Base-by-base conservation (phyloP, 2,113 vertebrate species). In the Candoia aspera region DNA sequence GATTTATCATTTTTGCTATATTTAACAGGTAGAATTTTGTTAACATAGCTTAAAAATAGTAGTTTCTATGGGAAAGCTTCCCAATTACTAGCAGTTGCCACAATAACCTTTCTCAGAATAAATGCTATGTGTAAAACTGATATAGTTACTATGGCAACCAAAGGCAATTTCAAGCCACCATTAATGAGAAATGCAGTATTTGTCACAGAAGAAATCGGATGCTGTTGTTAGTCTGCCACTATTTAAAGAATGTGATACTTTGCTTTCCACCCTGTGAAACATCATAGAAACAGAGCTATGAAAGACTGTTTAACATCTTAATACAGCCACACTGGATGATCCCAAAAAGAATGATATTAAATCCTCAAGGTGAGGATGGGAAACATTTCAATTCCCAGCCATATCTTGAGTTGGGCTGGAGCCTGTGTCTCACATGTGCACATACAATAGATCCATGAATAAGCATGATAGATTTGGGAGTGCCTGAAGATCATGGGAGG, bases 31-130 rank as follows among this genome's bases (percentile, higher is more conserved):
- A 55, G 42, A 94, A 94, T 88, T 91, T 24, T 87, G 37, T 62
- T 89, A 89, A 94, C 94, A 86, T 21, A 26, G 91, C 59, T 19
- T 95, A 95, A 95, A 97, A 97, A 97, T 94, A 97, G 93, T 90
- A 96, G 73, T 84, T 93, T 33, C 0, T 55, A 87, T 2, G 53
- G 64, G 37, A 42, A n/a, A 49, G 83, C 23, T 68, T 87, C 85
- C 54, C 95, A 97, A 96, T 96, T 96, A 96, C 93, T 92, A 95
- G 85, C 92, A 96, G 94, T 95, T 96, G 94, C 94, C 95, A 97
- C 94, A 96, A 96, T 96, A 96, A 97, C 96, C 95, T 96, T 96
- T 95, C 95, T 96, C 95, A 92, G 92, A 95, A 95, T 96, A 96
- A 96, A 97, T 94, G 96, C 96, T 95, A 95, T 95, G 96, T 96